Conservation (phyloP, 2,113 vertebrate genomes). For the Pseudorasbora parva region DNA sequence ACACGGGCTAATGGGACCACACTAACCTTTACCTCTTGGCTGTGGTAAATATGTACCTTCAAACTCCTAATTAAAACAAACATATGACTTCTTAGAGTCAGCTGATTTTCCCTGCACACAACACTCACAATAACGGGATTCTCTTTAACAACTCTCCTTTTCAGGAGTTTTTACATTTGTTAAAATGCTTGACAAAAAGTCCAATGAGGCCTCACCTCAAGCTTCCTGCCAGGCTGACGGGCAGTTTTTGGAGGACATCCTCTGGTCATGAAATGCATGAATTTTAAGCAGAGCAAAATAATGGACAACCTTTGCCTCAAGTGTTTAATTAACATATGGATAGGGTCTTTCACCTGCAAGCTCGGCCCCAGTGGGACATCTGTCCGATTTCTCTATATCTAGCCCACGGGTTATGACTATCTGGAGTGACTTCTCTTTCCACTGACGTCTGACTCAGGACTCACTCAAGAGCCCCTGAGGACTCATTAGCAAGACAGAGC, state of each 20-base stretch:
- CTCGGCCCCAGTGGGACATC: conserved; percentile 39
- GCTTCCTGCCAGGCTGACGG: conserved; percentile 32
- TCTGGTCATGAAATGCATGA: conserved; percentile 6
- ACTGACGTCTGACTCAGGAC: conserved; percentile 42
- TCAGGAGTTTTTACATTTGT: conserved; percentile 27
- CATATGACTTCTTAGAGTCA: background rate
- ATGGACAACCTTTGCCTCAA: conserved; percentile 32
- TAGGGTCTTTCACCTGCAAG: conserved; percentile 30
- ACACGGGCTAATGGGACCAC: background rate
- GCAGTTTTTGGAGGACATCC: conserved; percentile 19
- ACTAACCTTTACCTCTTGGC: background rate
- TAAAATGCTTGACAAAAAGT: conserved; percentile 42
- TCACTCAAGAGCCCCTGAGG: conserved; percentile 48
- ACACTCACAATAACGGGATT: conserved; percentile 3
- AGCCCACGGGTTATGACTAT: conserved; percentile 43
- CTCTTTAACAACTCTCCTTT: conserved; percentile 19
- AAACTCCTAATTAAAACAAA: background rate
- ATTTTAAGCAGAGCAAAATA: conserved; percentile 42
- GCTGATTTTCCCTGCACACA: background rate
- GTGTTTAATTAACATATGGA: conserved; percentile 51
- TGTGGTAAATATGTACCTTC: background rate
- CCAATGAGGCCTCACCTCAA: background rate
- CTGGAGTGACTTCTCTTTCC: conserved; percentile 46
- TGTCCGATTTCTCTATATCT: conserved; percentile 43
- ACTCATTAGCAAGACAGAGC: conserved; percentile 50